Evolutionary conservation across 2,888 invertebrate species (phyloP).

Genomic region (Acrobeloides nanus): DNA sequence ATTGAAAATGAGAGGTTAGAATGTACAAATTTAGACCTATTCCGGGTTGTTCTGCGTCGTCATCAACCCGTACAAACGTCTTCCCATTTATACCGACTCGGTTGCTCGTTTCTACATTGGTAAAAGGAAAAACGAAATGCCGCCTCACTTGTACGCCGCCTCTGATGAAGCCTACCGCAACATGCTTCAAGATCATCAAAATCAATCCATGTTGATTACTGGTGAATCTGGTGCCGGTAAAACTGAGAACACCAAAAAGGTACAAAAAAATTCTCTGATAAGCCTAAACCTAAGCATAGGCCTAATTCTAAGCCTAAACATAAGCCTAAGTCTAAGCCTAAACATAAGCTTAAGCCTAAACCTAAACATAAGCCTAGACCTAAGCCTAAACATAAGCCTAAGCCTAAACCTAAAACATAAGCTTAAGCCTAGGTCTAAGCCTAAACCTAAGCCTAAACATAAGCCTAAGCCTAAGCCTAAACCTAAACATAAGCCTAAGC

Average conservation of each 20-base stretch:
- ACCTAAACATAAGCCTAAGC: too few species aligned
- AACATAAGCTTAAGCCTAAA: too few species aligned
- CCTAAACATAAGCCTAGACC: too few species aligned
- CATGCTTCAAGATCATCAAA: constrained; percentile 70
- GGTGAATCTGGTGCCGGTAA: constrained; percentile 99
- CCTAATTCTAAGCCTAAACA: too few species aligned
- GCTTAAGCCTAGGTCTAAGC: too few species aligned
- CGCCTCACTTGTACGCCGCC: constrained; percentile 99
- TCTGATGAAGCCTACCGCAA: constrained; percentile 72
- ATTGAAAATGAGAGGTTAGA: neutral
- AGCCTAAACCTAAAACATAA: too few species aligned
- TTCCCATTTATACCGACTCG: constrained; percentile 52
- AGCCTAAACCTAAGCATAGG: too few species aligned
- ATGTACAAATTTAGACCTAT: constrained; percentile 39
- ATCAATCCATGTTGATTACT: constrained; percentile 53
- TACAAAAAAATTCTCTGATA: constrained; percentile 99
- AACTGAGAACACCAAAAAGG: constrained; percentile 99
- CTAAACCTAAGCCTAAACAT: too few species aligned
- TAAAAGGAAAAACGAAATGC: constrained; percentile 98
- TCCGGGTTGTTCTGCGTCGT: constrained; percentile 52
- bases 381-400: too few species aligned
- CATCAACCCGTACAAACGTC: constrained; percentile 52
- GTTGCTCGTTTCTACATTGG: constrained; percentile 74
- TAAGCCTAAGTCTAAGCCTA: too few species aligned
- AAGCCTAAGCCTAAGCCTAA: too few species aligned